These are phyloP conservation scores for Ceryle rudis DNA, from an alignment of 2,797 vertebrate species.

Conservation along the genomic window DNA sequence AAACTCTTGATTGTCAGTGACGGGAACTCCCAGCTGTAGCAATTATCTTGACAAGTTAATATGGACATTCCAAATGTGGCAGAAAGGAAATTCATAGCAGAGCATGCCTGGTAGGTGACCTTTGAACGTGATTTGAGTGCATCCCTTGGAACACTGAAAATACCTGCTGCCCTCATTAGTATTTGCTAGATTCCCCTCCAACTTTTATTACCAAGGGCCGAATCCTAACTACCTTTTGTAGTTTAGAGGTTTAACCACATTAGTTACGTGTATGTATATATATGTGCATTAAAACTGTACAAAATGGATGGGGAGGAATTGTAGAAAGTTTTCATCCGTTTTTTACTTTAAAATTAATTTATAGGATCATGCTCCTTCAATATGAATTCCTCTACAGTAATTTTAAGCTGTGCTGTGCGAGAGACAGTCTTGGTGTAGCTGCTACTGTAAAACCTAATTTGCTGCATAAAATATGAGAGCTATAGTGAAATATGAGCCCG, in stretches of 20 bases:
- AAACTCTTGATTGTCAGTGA: constrained; percentile 20
- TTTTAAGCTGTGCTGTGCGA: constrained; percentile 5
- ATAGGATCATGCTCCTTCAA: not conserved
- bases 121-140: not conserved
- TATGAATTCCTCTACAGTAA: not conserved
- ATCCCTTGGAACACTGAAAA: not conserved
- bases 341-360: not conserved
- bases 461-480: constrained; percentile 62
- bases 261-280: not conserved
- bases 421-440: constrained; percentile 27
- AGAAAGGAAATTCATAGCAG: not conserved
- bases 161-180: not conserved
- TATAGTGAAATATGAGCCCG: constrained; percentile 70
- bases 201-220: not conserved
- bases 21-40: constrained; percentile 18
- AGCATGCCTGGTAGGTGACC: not conserved
- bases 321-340: not conserved
- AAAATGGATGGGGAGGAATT: not conserved
- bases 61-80: not conserved
- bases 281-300: not conserved
- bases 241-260: not conserved
- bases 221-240: not conserved
- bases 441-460: constrained; percentile 67
- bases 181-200: not conserved
- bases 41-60: constrained; percentile 54